Conservation (phyloP, 2,888 invertebrate species). For the Fragum sueziense region DNA sequence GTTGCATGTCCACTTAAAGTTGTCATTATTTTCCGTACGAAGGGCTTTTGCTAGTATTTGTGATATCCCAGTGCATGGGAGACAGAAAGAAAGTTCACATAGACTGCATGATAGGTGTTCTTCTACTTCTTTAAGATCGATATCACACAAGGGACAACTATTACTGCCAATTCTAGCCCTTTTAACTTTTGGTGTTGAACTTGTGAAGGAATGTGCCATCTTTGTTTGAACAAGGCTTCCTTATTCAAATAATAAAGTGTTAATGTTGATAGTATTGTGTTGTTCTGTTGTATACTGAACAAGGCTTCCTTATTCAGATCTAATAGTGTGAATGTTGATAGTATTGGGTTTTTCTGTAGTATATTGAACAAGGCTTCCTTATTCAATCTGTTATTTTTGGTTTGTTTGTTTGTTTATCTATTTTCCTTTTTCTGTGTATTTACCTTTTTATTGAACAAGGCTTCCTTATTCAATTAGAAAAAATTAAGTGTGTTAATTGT, state of each 20-base stretch:
- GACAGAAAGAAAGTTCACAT: conserved; percentile 3
- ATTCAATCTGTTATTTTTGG: too few species aligned
- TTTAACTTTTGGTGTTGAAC: conserved; percentile 9
- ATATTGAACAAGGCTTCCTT: too few species aligned
- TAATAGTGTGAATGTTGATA: too few species aligned
- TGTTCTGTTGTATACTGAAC: too few species aligned
- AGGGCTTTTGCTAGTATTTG: not conserved
- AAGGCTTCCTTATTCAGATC: too few species aligned
- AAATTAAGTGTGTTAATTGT: too few species aligned
- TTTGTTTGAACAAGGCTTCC: conserved; percentile 10
- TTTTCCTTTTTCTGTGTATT: too few species aligned
- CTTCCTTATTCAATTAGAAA: too few species aligned
- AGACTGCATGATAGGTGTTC: not conserved
- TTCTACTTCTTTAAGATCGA: not conserved
- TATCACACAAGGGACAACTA: conserved; percentile 1
- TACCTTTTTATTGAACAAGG: too few species aligned
- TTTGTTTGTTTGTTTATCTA: too few species aligned
- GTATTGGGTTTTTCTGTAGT: too few species aligned
- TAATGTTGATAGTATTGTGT: too few species aligned
- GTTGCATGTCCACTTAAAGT: conserved; percentile 10
- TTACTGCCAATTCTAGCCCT: conserved; percentile 1
- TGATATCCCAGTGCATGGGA: not conserved
- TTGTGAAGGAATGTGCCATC: not conserved
- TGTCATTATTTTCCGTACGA: not conserved
- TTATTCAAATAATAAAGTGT: conserved; percentile 4